A percentile compares a stretch with the other conserved stretches of the same genome.
These are phyloP conservation scores for Rapana venosa DNA, from an alignment of 2,888 invertebrate species.

Conservation along the genomic window DNA sequence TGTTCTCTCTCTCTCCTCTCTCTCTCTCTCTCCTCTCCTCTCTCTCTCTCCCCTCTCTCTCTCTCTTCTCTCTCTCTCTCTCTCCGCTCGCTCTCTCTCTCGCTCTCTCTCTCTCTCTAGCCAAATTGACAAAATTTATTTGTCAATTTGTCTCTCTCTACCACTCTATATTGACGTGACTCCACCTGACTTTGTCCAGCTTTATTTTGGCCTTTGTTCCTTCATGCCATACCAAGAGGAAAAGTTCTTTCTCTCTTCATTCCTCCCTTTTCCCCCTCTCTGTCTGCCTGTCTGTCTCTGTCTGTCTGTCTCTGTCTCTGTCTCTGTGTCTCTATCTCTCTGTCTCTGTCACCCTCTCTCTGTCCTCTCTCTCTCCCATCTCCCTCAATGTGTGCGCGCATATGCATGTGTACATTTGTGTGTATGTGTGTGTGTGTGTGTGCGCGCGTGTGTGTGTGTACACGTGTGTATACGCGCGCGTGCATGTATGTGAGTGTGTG, in stretches of 20 bases:
- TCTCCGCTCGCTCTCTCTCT: no score
- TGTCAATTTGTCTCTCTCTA: no score
- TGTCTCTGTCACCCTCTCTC: not conserved
- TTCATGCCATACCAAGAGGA: no score
- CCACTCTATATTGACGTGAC: no score
- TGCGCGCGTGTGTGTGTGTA: conserved; percentile 13
- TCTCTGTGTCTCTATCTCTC: not conserved
- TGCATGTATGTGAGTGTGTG: not conserved
- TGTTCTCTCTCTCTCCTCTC: no score
- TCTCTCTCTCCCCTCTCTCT: no score
- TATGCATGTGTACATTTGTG: not conserved
- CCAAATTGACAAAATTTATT: no score
- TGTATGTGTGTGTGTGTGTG: conserved; percentile 20
- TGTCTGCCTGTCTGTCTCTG: not conserved
- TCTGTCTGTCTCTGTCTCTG: not conserved
- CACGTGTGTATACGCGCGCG: not conserved
- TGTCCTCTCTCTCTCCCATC: not conserved
- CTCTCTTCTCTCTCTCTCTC: no score
- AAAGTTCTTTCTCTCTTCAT: not conserved
- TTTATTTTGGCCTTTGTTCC: no score
- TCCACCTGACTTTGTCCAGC: no score
- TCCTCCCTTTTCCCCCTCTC: not conserved
- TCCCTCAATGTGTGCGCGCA: not conserved
- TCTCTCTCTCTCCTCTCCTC: no score
- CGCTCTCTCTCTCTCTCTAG: no score